Percentiles rank a stretch among this genome's conserved stretches.
Evolutionary conservation across 2,113 vertebrate genomes (phyloP).

Genomic region (Columba janthina): DNA sequence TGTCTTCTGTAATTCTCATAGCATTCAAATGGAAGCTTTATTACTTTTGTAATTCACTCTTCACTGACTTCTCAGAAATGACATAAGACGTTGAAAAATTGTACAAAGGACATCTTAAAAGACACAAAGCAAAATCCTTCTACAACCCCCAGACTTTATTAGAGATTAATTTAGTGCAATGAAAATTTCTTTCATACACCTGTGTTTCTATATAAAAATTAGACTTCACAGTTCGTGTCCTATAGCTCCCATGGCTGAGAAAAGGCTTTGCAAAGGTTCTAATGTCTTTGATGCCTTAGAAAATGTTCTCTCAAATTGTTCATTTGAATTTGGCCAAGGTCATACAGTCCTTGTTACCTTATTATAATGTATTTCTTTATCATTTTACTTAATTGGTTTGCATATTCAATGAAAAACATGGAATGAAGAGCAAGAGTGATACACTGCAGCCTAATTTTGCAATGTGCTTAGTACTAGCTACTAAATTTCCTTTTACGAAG

Average conservation of each 20-base stretch:
- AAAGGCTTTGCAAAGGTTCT: neutral
- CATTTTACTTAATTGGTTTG: neutral
- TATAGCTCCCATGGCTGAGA: neutral
- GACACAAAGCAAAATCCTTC: neutral
- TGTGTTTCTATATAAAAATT: neutral
- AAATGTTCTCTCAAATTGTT: neutral
- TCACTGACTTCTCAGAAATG: neutral
- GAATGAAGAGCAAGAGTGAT: neutral
- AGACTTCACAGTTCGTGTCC: neutral
- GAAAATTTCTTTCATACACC: neutral
- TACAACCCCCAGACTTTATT: neutral
- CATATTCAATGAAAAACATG: neutral
- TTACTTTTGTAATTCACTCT: neutral
- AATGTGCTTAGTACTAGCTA: neutral
- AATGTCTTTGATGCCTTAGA: neutral
- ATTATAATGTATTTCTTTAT: neutral
- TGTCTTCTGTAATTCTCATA: neutral
- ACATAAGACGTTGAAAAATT: neutral
- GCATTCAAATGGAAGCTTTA: neutral
- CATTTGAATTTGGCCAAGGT: neutral
- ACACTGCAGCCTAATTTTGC: neutral
- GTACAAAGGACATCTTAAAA: neutral
- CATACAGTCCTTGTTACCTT: neutral
- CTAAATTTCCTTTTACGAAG: neutral
- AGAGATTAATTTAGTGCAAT: neutral